Evolutionary conservation across 2,888 invertebrate genomes (phyloP), one percentile per base, ranked within the genome.

Genomic region (Pyrrhia umbra): DNA sequence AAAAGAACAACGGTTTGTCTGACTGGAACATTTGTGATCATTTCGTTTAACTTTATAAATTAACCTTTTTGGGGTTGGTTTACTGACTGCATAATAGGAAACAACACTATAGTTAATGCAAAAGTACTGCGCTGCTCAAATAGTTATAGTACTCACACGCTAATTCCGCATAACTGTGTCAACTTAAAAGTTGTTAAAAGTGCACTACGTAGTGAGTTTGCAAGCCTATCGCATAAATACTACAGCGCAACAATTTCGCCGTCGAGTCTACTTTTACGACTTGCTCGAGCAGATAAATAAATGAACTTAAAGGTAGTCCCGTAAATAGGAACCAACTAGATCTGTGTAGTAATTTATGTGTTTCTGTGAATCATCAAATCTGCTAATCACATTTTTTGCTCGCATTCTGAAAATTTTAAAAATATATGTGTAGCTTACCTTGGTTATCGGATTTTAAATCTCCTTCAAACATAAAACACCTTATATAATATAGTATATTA

Each of bases 171-270:
- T 45, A 45, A 61, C 20, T 30, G 25, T 42, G 37, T 57, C 30
- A 43, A 62, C 27, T 56, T 57, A 56, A 52, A 54, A 68, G 68
- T 68, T 61, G 69, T 46, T 69, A 69, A 55, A 68, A 57, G 27
- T 18, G 37, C 42, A 42, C 56, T 25, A 63, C 42, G 54, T 55
- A 46, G 30, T 68, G 20, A 61, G 45, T 68, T 68, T 6, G 13
- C 55, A 30, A 52, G 68, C 69, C 69, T 68, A 68, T 68, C 54
- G 61, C 69, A 55, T 55, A 68, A 68, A 68, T 68, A 68, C 61
- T 68, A 45, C 62, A 61, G 50, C 34, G 49, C 54, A 68, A 68
- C 67, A 67, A 67, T 67, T 67, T 67, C 49, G 37, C 40, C 21
- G 34, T 34, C 10, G 47, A 42, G 47, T 68, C 37, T 52, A 60